Conservation (phyloP, 2,113 vertebrate genomes). For the Paracyprichromis sp. region DNA sequence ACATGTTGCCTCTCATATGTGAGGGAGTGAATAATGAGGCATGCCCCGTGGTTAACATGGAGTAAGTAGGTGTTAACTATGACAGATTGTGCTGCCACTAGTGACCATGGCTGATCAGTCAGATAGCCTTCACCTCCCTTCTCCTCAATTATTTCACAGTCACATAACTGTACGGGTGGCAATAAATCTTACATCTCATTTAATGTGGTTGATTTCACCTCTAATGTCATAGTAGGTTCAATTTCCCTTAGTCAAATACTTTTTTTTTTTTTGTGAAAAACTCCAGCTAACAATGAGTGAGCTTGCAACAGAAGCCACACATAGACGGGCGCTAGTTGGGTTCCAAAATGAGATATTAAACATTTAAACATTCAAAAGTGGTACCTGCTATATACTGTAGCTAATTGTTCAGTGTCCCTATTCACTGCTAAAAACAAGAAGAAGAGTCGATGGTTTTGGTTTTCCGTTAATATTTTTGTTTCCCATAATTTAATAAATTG, state of each 20-base stretch:
- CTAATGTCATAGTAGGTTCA: slow-evolving; percentile 4
- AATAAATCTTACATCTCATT: slow-evolving; percentile 47
- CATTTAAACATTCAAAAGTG: background rate
- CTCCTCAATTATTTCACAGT: slow-evolving; percentile 30
- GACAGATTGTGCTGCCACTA: slow-evolving; percentile 53
- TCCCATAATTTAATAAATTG: background rate
- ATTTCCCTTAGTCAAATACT: slow-evolving; percentile 16
- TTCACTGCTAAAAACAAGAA: background rate
- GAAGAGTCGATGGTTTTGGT: background rate
- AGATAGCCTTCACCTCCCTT: slow-evolving; percentile 21
- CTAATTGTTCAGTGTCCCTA: background rate
- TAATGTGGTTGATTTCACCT: slow-evolving; percentile 25
- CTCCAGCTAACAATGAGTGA: background rate
- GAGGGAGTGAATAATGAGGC: slow-evolving; percentile 42
- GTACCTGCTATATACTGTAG: background rate
- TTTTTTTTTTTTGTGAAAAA: background rate
- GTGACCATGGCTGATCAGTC: slow-evolving; percentile 48
- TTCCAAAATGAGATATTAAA: background rate
- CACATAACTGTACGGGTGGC: slow-evolving; percentile 22
- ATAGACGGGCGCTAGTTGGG: background rate
- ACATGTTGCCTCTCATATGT: background rate
- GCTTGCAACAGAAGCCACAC: background rate
- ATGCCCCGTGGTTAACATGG: slow-evolving; percentile 21
- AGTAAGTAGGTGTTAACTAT: slow-evolving; percentile 55
- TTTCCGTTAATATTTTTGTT: background rate